phyloP scores from a whole-genome alignment of 2,797 vertebrate genomes.

The Neosalanx taihuensis region DNA sequence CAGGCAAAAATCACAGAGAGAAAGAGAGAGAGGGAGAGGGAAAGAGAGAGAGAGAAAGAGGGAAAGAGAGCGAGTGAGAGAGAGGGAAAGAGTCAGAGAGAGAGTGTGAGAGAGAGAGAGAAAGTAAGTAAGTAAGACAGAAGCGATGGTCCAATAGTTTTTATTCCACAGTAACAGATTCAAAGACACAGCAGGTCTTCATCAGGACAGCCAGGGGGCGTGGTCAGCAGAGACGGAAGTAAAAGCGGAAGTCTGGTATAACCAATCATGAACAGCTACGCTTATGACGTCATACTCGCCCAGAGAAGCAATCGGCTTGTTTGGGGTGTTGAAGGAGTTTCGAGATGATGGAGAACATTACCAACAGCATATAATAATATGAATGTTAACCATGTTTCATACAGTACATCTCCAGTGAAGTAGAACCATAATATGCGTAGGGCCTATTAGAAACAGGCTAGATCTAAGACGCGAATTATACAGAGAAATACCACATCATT shows the following conservation, averaged over 20 bases:
- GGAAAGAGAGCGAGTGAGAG: too few species aligned
- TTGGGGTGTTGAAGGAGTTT: conserved; percentile 6
- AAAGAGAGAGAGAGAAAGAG: too few species aligned
- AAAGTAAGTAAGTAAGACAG: neutral
- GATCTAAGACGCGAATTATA: conserved; percentile 13
- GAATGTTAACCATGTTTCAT: neutral
- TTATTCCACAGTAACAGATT: conserved; percentile 67
- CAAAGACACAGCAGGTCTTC: conserved; percentile 53
- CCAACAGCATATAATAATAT: conserved; percentile 9
- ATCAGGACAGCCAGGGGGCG: conserved; percentile 18
- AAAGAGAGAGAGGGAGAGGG: too few species aligned
- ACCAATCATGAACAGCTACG: conserved; percentile 22
- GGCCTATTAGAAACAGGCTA: conserved; percentile 5
- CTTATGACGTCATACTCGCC: conserved; percentile 20
- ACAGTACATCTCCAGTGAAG: conserved; percentile 1
- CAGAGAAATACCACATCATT: conserved; percentile 18
- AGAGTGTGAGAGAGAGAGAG: too few species aligned
- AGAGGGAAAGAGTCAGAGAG: too few species aligned
- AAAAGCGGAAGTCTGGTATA: conserved; percentile 36
- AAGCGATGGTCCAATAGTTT: conserved; percentile 52
- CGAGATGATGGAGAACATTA: conserved; percentile 21
- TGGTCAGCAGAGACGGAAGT: conserved; percentile 18
- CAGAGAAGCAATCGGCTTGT: conserved; percentile 7
- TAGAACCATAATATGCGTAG: conserved; percentile 10
- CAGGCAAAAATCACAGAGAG: too few species aligned